Conservation (phyloP, 2,113 vertebrate species). For the Tychaedon coryphoeus region DNA sequence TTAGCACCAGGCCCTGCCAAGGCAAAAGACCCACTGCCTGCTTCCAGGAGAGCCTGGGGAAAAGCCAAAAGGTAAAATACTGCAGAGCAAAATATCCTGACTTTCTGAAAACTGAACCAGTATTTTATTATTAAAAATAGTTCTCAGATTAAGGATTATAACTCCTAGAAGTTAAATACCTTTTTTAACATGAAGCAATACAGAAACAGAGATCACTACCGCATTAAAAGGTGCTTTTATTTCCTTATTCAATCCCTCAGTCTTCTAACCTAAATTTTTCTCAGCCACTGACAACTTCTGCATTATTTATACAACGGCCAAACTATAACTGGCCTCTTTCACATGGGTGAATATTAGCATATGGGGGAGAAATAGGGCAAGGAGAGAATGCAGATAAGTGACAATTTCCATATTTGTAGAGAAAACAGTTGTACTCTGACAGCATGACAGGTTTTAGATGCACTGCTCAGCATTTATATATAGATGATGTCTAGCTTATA, state of each 20-base stretch:
- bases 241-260: background rate
- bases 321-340: conserved; percentile 42
- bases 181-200: background rate
- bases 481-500: conserved; percentile 14
- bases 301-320: conserved; percentile 22
- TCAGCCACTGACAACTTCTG: background rate
- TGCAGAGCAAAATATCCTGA: background rate
- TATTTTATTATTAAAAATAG: background rate
- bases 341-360: conserved; percentile 35
- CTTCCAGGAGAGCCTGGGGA: background rate
- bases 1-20: background rate
- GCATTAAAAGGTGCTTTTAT: background rate
- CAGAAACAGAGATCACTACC: background rate
- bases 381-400: background rate
- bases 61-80: background rate
- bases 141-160: background rate
- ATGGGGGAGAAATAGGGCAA: background rate
- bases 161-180: background rate
- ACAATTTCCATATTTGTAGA: background rate
- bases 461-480: background rate
- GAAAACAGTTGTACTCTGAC: background rate
- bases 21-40: background rate
- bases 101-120: background rate
- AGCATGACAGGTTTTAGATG: background rate
- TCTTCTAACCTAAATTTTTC: background rate